Percentiles rank a stretch among this genome's conserved stretches.
Conservation (phyloP, 2,888 invertebrate species). For the Galeopsomyia nigrocyanea region DNA sequence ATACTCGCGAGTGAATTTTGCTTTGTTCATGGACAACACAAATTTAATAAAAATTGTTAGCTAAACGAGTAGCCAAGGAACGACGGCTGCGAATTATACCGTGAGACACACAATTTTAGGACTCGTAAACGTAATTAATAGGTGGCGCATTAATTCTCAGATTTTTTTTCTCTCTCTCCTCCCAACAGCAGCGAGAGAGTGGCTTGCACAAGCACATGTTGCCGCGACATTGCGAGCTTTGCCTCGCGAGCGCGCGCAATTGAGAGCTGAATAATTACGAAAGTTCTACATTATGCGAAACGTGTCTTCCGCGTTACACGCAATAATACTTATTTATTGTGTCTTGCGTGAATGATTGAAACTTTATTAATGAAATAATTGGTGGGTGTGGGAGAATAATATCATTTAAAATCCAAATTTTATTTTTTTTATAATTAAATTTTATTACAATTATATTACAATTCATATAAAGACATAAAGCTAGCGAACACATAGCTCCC, state of each 20-base stretch:
- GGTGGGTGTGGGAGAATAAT: too few relatives aligned
- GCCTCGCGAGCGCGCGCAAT: conserved; percentile 61
- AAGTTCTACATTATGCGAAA: conserved; percentile 57
- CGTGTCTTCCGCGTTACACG: conserved; percentile 39
- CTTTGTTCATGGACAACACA: background rate
- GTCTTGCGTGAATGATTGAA: too few relatives aligned
- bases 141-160: conserved; percentile 63
- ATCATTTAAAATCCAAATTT: too few relatives aligned
- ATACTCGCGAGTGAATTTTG: background rate
- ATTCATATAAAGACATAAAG: too few relatives aligned
- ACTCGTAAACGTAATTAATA: conserved; percentile 68
- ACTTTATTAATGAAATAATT: too few relatives aligned
- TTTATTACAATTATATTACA: too few relatives aligned
- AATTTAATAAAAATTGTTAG: conserved; percentile 32
- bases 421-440: too few relatives aligned
- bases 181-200: conserved; percentile 11
- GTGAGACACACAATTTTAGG: conserved; percentile 60
- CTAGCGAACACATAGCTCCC: too few relatives aligned
- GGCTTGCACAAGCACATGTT: conserved; percentile 60
- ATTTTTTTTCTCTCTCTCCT: conserved; percentile 57
- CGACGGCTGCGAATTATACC: conserved; percentile 49
- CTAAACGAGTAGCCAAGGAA: background rate
- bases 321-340: too few relatives aligned
- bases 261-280: conserved; percentile 66
- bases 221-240: conserved; percentile 61